Conservation (phyloP, 1,140 invertebrate species). For the Aphis gossypii region DNA sequence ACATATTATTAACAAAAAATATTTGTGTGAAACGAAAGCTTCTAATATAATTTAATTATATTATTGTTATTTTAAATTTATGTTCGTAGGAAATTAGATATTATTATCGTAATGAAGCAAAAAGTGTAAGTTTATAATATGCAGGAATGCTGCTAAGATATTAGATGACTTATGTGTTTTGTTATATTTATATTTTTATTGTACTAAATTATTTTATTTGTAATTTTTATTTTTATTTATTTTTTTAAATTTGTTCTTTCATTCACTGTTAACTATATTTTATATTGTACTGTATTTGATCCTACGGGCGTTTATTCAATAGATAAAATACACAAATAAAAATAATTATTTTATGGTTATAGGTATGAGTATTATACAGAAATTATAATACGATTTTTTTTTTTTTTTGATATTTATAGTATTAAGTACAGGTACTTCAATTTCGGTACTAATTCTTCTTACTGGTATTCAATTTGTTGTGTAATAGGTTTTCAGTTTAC, state of each 20-base stretch:
- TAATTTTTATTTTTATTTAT: too few relatives aligned
- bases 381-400: neutral
- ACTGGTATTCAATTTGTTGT: neutral
- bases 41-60: neutral
- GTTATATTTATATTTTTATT: too few relatives aligned
- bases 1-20: neutral
- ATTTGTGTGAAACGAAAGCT: neutral
- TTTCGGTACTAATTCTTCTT: neutral
- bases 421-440: neutral
- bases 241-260: too few relatives aligned
- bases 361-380: neutral
- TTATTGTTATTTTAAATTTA: neutral
- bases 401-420: neutral
- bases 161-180: too few relatives aligned
- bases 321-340: too few relatives aligned
- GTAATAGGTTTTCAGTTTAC: neutral
- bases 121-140: neutral
- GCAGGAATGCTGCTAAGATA: neutral
- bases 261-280: too few relatives aligned
- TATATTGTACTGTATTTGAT: neutral
- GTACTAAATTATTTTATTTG: too few relatives aligned
- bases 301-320: too few relatives aligned
- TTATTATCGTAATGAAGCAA: neutral
- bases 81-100: neutral
- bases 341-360: too few relatives aligned